Percentiles rank a stretch among this genome's conserved stretches.
Conservation (phyloP, 1,140 invertebrate genomes). For the Drosophila tropicalis region DNA sequence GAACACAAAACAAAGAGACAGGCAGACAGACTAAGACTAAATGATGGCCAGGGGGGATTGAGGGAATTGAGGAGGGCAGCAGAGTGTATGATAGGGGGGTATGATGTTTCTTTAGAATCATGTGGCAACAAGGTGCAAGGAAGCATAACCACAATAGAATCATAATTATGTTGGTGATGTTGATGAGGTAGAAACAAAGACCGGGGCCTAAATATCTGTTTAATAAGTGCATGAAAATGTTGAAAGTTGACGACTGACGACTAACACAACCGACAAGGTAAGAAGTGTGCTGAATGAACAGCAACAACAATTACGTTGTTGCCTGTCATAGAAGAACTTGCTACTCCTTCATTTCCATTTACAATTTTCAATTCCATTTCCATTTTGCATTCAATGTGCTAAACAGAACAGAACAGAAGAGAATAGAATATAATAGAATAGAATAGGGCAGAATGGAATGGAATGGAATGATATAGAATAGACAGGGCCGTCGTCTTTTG, state of each 20-base stretch:
- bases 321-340: constrained; percentile 65
- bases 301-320: background rate
- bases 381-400: constrained; percentile 58
- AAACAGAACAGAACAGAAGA: constrained; percentile 73
- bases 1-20: constrained; percentile 34
- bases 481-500: constrained; percentile 49
- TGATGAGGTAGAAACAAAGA: constrained; percentile 39
- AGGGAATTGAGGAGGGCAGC: background rate
- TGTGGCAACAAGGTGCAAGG: constrained; percentile 75
- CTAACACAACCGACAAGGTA: constrained; percentile 9
- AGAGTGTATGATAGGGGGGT: background rate
- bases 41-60: no score
- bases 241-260: constrained; percentile 29
- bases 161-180: constrained; percentile 33
- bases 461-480: constrained; percentile 18
- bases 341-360: constrained; percentile 23
- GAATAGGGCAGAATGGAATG: constrained; percentile 20
- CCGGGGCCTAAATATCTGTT: constrained; percentile 41
- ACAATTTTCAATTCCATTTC: background rate
- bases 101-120: constrained; percentile 21
- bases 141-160: constrained; percentile 61
- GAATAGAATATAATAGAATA: background rate
- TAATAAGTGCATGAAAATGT: constrained; percentile 49
- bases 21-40: background rate
- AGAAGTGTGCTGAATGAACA: constrained; percentile 12